Evolutionary conservation across 2,888 invertebrate genomes (phyloP).

Genomic region (Meghimatium bilineatum): DNA sequence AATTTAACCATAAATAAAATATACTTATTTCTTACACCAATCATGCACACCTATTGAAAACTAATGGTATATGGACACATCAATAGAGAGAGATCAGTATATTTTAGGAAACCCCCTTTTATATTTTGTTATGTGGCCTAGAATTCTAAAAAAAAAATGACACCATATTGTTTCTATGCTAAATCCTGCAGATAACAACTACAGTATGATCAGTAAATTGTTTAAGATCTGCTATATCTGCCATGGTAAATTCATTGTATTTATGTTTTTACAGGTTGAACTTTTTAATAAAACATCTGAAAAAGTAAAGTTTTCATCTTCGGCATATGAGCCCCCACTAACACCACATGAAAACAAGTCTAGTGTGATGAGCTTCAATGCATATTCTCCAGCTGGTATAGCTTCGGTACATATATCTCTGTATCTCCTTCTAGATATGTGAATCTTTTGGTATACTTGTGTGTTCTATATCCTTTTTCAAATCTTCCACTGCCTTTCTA

Average conservation of each 20-base stretch:
- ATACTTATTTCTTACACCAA: too few relatives aligned
- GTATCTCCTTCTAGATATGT: not conserved
- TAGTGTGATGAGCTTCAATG: constrained; percentile 60
- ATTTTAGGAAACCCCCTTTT: too few relatives aligned
- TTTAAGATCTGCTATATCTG: too few relatives aligned
- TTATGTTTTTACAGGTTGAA: constrained; percentile 38
- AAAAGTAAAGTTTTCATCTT: constrained; percentile 47
- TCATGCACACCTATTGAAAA: too few relatives aligned
- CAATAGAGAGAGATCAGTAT: too few relatives aligned
- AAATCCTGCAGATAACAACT: too few relatives aligned
- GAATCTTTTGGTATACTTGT: not conserved
- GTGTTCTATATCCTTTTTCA: not conserved
- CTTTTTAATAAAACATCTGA: constrained; percentile 37
- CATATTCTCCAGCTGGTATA: constrained; percentile 60
- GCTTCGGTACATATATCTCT: constrained; percentile 51
- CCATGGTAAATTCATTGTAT: not conserved
- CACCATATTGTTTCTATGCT: too few relatives aligned
- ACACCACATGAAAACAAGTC: constrained; percentile 56
- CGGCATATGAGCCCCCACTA: constrained; percentile 53
- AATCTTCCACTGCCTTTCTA: not conserved
- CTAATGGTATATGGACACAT: too few relatives aligned
- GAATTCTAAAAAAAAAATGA: too few relatives aligned
- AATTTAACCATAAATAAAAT: too few relatives aligned
- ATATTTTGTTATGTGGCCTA: too few relatives aligned
- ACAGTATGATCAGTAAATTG: too few relatives aligned